Evolutionary conservation across 2,113 vertebrate genomes (phyloP).

Genomic region (Grallaria varia): DNA sequence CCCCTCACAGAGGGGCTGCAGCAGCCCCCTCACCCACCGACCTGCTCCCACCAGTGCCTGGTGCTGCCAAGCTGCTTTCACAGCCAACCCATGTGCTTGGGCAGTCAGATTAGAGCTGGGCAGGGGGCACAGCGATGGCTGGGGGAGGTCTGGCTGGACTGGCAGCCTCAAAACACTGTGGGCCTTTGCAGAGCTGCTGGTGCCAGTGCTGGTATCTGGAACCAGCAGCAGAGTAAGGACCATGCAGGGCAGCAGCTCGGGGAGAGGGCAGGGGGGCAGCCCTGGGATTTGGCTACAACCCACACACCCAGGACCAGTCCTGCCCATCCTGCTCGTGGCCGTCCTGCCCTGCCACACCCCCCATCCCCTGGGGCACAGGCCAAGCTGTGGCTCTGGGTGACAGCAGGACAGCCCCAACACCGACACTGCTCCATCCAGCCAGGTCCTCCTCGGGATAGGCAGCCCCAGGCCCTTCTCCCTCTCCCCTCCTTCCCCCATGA

Average conservation of each 20-base stretch:
- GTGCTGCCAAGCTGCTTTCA: not conserved
- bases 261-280: not conserved
- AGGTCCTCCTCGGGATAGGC: not conserved
- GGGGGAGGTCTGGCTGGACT: not conserved
- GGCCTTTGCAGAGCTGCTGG: not conserved
- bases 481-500: not conserved
- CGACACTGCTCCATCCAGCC: not conserved
- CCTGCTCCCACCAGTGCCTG: fast-evolving
- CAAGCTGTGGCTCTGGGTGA: not conserved
- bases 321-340: not conserved
- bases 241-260: not conserved
- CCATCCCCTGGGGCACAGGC: not conserved
- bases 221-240: not conserved
- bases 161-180: fast-evolving
- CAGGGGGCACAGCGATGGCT: not conserved
- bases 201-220: not conserved
- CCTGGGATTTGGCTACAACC: not conserved
- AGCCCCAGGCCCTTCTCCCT: not conserved
- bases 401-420: not conserved
- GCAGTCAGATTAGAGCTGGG: not conserved
- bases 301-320: not conserved
- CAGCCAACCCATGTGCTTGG: not conserved
- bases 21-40: not conserved
- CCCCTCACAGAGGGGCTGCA: not conserved
- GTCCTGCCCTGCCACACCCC: not conserved